phyloP scores from a whole-genome alignment of 2,113 vertebrate genomes.

The Cariama cristata region DNA sequence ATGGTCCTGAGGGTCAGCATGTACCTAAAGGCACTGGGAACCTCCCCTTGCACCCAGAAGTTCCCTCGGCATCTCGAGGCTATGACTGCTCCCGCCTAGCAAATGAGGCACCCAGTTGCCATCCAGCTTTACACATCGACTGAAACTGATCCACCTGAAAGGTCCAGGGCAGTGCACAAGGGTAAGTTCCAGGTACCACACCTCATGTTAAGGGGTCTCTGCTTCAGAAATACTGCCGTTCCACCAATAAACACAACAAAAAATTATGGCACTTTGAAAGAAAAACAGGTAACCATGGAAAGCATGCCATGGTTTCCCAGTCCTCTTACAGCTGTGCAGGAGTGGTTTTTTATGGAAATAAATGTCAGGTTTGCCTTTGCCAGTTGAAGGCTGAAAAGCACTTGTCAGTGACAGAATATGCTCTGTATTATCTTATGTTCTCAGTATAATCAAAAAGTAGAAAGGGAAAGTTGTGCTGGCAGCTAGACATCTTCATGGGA shows the following conservation, averaged over 20 bases:
- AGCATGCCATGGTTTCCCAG: neutral
- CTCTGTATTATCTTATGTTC: neutral
- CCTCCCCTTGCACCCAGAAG: neutral
- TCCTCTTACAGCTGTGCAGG: accelerated
- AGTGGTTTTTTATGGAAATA: neutral
- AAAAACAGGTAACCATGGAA: neutral
- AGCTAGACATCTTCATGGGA: neutral
- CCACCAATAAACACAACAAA: neutral
- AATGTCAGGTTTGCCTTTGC: neutral
- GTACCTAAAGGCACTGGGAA: neutral
- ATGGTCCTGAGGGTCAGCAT: neutral
- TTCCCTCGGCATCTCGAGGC: neutral
- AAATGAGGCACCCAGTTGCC: neutral
- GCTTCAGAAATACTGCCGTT: neutral
- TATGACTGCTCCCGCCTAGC: accelerated
- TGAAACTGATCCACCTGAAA: neutral
- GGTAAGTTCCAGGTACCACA: no score
- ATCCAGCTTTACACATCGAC: neutral
- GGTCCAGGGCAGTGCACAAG: neutral
- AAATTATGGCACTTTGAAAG: neutral
- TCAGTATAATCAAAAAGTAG: neutral
- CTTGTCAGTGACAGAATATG: neutral
- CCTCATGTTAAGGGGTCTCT: neutral
- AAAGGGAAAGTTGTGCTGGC: neutral
- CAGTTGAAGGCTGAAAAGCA: neutral